Evolutionary conservation across 1,140 invertebrate genomes (phyloP).

Genomic region (Pemphigus obesinymphae): DNA sequence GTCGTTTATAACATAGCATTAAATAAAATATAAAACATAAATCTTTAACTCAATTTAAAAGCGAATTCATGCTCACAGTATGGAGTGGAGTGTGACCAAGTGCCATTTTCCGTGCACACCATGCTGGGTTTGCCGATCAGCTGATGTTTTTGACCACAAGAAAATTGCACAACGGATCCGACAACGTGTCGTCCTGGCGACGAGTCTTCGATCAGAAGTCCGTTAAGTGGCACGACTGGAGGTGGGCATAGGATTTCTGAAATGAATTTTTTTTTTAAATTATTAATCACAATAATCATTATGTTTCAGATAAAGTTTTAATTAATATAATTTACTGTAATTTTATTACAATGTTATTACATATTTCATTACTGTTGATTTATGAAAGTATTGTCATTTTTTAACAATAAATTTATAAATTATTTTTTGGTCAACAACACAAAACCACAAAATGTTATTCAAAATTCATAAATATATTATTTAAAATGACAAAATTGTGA

Average conservation of each 20-base stretch:
- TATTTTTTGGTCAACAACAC: no score
- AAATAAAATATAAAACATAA: background rate
- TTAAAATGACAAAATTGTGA: no score
- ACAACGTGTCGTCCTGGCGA: slow-evolving; percentile 61
- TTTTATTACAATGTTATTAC: no score
- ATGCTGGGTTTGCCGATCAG: slow-evolving; percentile 72
- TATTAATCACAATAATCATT: no score
- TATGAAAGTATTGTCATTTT: no score
- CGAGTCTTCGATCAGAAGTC: slow-evolving; percentile 58
- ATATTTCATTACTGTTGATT: no score
- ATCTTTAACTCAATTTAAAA: background rate
- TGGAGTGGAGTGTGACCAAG: slow-evolving; percentile 80
- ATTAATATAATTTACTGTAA: no score
- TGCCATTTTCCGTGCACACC: slow-evolving; percentile 78
- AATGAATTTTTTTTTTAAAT: no score
- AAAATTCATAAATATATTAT: no score
- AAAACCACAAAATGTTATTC: no score
- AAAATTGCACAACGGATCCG: slow-evolving; percentile 72
- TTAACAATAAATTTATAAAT: no score
- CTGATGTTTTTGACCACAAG: slow-evolving; percentile 65
- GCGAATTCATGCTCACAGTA: slow-evolving; percentile 58
- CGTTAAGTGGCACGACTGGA: slow-evolving; percentile 67
- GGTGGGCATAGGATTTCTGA: slow-evolving; percentile 73
- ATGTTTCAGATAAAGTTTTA: no score
- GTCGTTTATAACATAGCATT: background rate